Evolutionary conservation across 2,113 vertebrate species (phyloP), one percentile per base, ranked within the genome.

Genomic region (Callospermophilus lateralis): DNA sequence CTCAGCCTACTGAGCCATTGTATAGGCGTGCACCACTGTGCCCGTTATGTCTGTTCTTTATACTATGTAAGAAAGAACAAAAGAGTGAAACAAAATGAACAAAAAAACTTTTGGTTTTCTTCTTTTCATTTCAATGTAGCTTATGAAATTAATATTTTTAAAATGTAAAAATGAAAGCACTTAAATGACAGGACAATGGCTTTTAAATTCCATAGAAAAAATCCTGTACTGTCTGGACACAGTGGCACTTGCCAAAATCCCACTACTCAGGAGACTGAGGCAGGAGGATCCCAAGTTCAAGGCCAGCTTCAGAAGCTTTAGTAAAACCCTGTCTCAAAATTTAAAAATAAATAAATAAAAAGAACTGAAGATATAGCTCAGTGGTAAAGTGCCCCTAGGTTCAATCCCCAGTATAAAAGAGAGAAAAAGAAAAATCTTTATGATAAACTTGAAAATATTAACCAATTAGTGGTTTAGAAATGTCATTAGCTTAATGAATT

Each of bases 71-170:
- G 90, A 67, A 51, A 67, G 20, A 90, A n/a, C 4, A 84, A 68
- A 77, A 92, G 94, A 83, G 58, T 39, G 9, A n/a, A 13, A 74
- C 48, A 48, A 48, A 32, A 89, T 84, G 16, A 68, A 72, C 20
- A 93, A 37, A 93, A 37, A 86, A 73, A 26, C 63, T 51, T 92
- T 48, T 53, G 48, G 10, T 37, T 78, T 63, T 95, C 84, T 89
- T 95, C 73, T 65, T 84, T 93, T 89, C 84, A 84, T 79, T 97
- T 92, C 39, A 81, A 77, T 92, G 42, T 84, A 93, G 8, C 77
- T 95, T 93, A 63, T 89, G 10, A 90, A 97, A 84, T 86, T 70
- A 94, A 8, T 89, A 92, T 89, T 96, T 96, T 45, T 92, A 93
- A 96, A 94, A 95, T 34, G 74, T 86, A 90, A 90, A 96, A 93